A percentile compares a stretch with the other conserved stretches of the same genome.
Evolutionary conservation across 2,797 vertebrate genomes (phyloP).

Genomic region (Scolopax bukidnonensis): DNA sequence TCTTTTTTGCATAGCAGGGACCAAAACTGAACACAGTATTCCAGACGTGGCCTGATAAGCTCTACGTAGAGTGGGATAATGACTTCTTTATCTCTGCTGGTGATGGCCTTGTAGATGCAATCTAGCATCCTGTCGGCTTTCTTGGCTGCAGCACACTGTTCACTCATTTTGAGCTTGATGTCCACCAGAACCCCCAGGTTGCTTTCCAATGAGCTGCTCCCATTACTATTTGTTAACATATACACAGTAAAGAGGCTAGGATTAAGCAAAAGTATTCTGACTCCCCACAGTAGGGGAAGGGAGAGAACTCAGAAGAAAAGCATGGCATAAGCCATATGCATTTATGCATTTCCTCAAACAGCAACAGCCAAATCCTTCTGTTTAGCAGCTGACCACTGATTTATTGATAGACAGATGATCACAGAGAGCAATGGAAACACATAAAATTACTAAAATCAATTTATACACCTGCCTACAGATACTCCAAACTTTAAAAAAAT

Average conservation of each 20-base stretch:
- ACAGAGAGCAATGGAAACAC: neutral
- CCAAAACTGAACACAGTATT: neutral
- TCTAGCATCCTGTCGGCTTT: neutral
- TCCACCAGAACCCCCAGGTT: neutral
- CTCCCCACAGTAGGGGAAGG: rapidly evolving
- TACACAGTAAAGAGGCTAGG: neutral
- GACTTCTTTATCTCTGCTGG: neutral
- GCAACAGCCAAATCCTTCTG: neutral
- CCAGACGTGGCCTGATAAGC: neutral
- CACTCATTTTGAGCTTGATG: neutral
- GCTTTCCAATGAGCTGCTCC: neutral
- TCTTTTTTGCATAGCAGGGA: neutral
- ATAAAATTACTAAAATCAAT: neutral
- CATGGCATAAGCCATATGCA: neutral
- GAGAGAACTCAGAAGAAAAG: neutral
- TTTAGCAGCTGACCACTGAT: neutral
- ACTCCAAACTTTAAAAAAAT: neutral
- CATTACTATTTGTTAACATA: neutral
- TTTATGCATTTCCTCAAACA: neutral
- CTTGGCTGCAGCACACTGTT: neutral
- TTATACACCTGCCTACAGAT: neutral
- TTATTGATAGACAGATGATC: neutral
- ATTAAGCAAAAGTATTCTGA: neutral
- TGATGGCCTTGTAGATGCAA: neutral
- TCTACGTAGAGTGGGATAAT: neutral